A percentile compares a stretch with the other conserved stretches of the same genome.
phyloP scores from a whole-genome alignment of 1,140 invertebrate species.

The Hydropsyche tenuis region DNA sequence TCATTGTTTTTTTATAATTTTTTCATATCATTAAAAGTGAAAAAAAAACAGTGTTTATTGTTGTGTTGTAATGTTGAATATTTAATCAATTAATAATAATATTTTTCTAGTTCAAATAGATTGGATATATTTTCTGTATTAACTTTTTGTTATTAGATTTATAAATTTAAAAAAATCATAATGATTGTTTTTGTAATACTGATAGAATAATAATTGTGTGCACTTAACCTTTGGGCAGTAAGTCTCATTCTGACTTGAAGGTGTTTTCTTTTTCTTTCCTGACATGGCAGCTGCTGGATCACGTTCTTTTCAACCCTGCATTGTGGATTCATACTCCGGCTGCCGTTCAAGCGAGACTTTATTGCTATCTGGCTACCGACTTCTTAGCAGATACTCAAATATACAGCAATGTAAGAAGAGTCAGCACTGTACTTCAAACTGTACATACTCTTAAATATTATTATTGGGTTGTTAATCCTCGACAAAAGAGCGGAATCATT shows the following conservation, averaged over 20 bases:
- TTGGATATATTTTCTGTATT: background rate
- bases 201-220: conserved; percentile 34
- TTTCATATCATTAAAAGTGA: too few relatives aligned
- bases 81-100: too few relatives aligned
- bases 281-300: conserved; percentile 94
- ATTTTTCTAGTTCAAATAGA: too few relatives aligned
- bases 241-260: conserved; percentile 64
- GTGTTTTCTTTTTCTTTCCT: conserved; percentile 79
- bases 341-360: conserved; percentile 94
- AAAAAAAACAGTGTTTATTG: too few relatives aligned
- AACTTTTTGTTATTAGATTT: background rate
- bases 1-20: too few relatives aligned
- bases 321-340: conserved; percentile 98
- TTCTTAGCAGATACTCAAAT: conserved; percentile 97
- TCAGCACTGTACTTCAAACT: conserved; percentile 96
- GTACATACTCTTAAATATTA: conserved; percentile 99
- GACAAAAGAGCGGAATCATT: conserved; percentile 91
- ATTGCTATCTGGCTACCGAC: conserved; percentile 97
- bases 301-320: conserved; percentile 98
- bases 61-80: too few relatives aligned
- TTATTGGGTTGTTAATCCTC: conserved; percentile 98
- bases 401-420: conserved; percentile 94
- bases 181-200: conserved; percentile 27
- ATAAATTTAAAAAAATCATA: background rate
- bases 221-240: conserved; percentile 49